These are phyloP conservation scores for Chanos chanos DNA, from an alignment of 2,797 vertebrate species.

Conservation along the genomic window DNA sequence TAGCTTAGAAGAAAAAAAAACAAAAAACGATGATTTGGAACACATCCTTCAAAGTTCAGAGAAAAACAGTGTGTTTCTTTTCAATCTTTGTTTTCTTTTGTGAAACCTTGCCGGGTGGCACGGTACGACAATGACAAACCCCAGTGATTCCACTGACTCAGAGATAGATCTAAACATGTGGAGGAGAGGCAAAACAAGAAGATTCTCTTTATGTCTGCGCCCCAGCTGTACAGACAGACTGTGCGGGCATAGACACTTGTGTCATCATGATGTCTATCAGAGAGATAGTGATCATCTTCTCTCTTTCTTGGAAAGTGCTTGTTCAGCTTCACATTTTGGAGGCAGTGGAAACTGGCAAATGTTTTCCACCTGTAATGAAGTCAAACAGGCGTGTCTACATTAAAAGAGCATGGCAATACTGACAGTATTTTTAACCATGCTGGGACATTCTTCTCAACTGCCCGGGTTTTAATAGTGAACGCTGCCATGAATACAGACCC, in stretches of 20 bases:
- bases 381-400: slow-evolving; percentile 10
- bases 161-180: slow-evolving; percentile 22
- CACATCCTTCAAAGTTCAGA: background rate
- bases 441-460: no score
- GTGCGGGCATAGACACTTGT: slow-evolving; percentile 5
- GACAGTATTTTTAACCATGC: no score
- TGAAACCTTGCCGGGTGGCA: background rate
- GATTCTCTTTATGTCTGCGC: slow-evolving; percentile 9
- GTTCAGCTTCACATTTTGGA: slow-evolving; percentile 28
- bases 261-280: slow-evolving; percentile 23
- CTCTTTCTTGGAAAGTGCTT: slow-evolving; percentile 5
- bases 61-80: background rate
- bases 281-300: slow-evolving; percentile 31
- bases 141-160: slow-evolving; percentile 17
- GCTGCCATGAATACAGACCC: no score
- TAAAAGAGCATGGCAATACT: slow-evolving; percentile 1
- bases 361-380: background rate
- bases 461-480: no score
- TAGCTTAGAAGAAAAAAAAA: background rate
- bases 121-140: slow-evolving; percentile 27
- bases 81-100: background rate
- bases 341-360: background rate
- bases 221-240: slow-evolving; percentile 14
- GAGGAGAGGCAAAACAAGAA: slow-evolving; percentile 7
- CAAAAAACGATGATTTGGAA: background rate